Evolutionary conservation across 1,140 invertebrate species (phyloP), one percentile per base, ranked within the genome.

Genomic region (Platorchestia sp.): DNA sequence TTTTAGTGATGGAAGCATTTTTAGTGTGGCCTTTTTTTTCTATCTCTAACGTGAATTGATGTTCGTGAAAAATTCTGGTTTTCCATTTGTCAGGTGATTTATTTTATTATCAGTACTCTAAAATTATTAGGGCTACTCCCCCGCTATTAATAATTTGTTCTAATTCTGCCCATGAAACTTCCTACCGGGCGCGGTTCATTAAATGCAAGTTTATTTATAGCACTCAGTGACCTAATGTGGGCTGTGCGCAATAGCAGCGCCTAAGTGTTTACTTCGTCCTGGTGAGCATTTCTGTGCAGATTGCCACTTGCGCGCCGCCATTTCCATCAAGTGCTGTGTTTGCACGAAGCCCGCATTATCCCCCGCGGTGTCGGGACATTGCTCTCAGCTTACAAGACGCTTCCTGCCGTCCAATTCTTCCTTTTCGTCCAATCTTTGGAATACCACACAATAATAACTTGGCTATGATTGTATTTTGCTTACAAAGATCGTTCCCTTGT

Each of bases 261-360:
- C 41, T 41, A 22, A 42, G 87, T 44, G 87, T 44, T 42, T 89
- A 44, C 87, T 89, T 36, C 41, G 10, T 89, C 87, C 43, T 44
- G 43, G 87, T 89, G 91, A 45, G 44, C 45, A 93, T 93, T 45
- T 93, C 43, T 45, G 40, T 93, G 91, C 43, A 45, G 91, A 93
- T 93, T 44, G 91, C 41, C 45, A 93, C 43, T 93, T 93, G 43
- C 10, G 43, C 45, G 91, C 87, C 42, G 87, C 44, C 87, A 90
- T 90, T 45, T 93, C 43, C 91, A 93, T 93, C 43, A 93, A 93
- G 91, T 45, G 91, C 45, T 47, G 91, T 93, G 91, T 93, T 93
- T 44, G 45, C 91, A 40, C 5, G 91, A 93, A 44, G 19, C 43
- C 41, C 45, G 91, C 43, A 45, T 45, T 93, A 93, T 93, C 91